Evolutionary conservation across 1,140 invertebrate genomes (phyloP), one percentile per base, ranked within the genome.

Genomic region (Chionoecetes opilio): DNA sequence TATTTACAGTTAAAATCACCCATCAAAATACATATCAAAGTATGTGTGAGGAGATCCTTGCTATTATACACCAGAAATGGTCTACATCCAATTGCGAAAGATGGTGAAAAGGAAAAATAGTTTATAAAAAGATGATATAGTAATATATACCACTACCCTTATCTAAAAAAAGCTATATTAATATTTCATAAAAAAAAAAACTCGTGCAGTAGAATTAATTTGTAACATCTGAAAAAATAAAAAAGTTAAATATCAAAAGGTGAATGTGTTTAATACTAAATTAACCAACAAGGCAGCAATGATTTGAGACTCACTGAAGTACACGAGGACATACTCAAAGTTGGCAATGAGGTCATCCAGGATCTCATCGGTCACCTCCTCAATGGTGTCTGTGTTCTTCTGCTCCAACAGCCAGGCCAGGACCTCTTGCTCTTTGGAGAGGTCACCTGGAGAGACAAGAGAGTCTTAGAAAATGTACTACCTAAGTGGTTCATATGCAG

Each of bases 351-450:
- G 97, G 96, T 98, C 98, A 96, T 98, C 97, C 29, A 99, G 97
- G 96, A 99, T 99, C 97, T 99, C 98, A 97, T 99, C 99, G 0
- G 99, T 99, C 31, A 99, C 99, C 97, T 99, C 99, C 97, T 99
- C 99, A 96, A 99, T 99, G 0, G 99, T 99, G 63, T 99, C 99
- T 0, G 98, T 98, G 96, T 98, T 98, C 97, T 99, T 99, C 97
- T 99, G 99, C 96, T 99, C 98, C 95, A 99, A 98, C 2, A 99
- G 97, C 99, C 99, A 99, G 96, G 98, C 98, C 5, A 99, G 97
- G 8, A 99, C 99, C 97, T 99, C 98, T 96, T 99, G 98, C 97
- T 99, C 99, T 96, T 99, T 99, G 97, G 98, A 98, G 0, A 99
- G 97, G 97, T 99, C 98, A 63, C 99, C 97, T 97, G 35, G 75